These are phyloP conservation scores for Turritopsis rubra DNA, from an alignment of 30 jellyfish, hydroid and myxozoan genomes.

Conservation along the genomic window DNA sequence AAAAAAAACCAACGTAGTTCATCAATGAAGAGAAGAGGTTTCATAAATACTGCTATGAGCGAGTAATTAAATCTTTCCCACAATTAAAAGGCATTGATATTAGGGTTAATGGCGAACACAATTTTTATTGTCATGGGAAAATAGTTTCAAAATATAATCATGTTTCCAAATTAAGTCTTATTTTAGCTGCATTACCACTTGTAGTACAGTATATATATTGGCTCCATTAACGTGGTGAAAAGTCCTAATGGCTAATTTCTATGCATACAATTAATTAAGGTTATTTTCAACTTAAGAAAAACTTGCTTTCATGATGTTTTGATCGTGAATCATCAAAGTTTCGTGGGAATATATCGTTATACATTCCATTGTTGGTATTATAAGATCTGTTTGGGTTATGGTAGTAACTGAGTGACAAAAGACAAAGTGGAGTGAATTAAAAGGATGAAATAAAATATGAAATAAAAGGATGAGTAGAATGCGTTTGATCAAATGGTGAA, in stretches of 20 bases:
- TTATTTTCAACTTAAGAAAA: too few relatives aligned
- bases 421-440: too few relatives aligned
- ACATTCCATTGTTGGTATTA: too few relatives aligned
- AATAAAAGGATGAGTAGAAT: too few relatives aligned
- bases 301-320: too few relatives aligned
- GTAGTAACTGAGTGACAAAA: too few relatives aligned
- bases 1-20: neutral
- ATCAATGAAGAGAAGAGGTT: neutral
- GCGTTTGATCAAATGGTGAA: too few relatives aligned
- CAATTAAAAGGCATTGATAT: neutral
- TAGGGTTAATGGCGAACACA: neutral
- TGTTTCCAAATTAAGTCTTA: neutral
- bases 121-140: neutral
- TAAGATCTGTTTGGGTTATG: too few relatives aligned
- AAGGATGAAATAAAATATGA: too few relatives aligned
- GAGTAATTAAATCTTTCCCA: neutral
- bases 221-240: neutral
- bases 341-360: too few relatives aligned
- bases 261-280: too few relatives aligned
- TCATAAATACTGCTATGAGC: neutral
- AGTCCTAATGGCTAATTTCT: neutral
- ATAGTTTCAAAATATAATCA: neutral
- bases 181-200: neutral
- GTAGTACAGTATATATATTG: neutral
- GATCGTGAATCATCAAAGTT: too few relatives aligned